Base-by-base conservation (phyloP, 1,140 invertebrate genomes). In the Octopus bimaculoides region DNA sequence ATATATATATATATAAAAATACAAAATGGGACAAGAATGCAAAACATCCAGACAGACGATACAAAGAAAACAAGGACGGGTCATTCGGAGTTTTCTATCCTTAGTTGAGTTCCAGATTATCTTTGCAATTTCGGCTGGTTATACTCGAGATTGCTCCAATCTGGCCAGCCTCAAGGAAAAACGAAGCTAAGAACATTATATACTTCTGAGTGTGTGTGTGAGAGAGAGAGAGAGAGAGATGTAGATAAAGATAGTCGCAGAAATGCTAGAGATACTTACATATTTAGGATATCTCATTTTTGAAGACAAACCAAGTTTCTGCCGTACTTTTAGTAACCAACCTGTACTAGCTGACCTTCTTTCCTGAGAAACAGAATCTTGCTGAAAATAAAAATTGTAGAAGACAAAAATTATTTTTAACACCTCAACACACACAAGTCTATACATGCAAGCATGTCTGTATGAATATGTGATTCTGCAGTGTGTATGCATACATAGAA, bases 251-350 rank as follows among this genome's bases (percentile, higher is more conserved):
- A 61, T 12, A 71, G 26, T 0, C 4, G 14, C 17, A 10, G 26
- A 71, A 10, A 71, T 12, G 26, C 6, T 71, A 5, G 9, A 61
- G 17, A 61, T 61, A 61, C 66, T 10, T 71, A 71, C 66, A 17
- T 71, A 71, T 71, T 71, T 71, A 6, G 66, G 26, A 71, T 71
- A 17, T 17, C 26, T 71, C 66, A 71, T 71, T 71, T 71, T 71
- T 20, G 17, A 20, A 9, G 66, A 20, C 66, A 14, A 71, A 71
- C 66, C 66, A 8, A 71, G 17, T 71, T 71, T 71, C 14, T 6
- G 17, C 14, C 26, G 17, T 20, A 71, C 17, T 6, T 20, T 71
- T 71, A n/a, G 6, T 4, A 71, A n/a, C 66, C 66, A 71, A 71
- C 66, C 66, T 71, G 66, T n/a, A 71, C 66, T 71, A 6, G 66